Evolutionary conservation across 2,113 vertebrate species (phyloP).

Genomic region (Centropus bengalensis): DNA sequence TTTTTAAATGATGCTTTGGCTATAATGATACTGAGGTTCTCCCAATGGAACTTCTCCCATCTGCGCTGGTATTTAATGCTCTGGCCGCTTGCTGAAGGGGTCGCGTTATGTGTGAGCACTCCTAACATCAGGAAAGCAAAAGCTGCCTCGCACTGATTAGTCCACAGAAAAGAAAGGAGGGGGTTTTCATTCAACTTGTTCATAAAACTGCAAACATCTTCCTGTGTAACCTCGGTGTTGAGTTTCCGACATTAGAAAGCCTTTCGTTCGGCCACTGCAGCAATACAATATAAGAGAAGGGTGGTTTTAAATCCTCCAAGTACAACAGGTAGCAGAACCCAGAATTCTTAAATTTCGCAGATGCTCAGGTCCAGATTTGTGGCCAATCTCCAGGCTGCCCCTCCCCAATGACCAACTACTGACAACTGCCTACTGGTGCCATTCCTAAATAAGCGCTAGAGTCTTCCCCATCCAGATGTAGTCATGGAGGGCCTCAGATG

Average conservation of each 20-base stretch:
- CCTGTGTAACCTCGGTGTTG: background rate
- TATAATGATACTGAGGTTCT: background rate
- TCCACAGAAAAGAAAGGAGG: background rate
- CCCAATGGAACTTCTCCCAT: background rate
- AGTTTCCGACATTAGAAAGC: background rate
- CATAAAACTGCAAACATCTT: background rate
- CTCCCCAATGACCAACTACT: background rate
- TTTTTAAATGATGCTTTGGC: background rate
- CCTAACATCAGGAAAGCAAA: background rate
- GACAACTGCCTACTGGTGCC: background rate
- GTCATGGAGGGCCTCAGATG: background rate
- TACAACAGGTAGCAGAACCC: background rate
- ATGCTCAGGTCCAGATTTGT: background rate
- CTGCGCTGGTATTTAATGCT: background rate
- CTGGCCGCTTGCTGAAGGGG: background rate
- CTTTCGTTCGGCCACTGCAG: background rate
- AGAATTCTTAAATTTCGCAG: background rate
- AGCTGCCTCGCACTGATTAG: background rate
- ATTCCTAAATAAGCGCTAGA: background rate
- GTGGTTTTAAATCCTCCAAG: background rate
- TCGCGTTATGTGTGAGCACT: background rate
- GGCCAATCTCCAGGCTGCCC: background rate
- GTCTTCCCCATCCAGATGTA: background rate
- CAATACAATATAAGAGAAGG: background rate
- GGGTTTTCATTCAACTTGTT: background rate